Conservation (phyloP, 2,113 vertebrate species). For the Pseudorasbora parva region DNA sequence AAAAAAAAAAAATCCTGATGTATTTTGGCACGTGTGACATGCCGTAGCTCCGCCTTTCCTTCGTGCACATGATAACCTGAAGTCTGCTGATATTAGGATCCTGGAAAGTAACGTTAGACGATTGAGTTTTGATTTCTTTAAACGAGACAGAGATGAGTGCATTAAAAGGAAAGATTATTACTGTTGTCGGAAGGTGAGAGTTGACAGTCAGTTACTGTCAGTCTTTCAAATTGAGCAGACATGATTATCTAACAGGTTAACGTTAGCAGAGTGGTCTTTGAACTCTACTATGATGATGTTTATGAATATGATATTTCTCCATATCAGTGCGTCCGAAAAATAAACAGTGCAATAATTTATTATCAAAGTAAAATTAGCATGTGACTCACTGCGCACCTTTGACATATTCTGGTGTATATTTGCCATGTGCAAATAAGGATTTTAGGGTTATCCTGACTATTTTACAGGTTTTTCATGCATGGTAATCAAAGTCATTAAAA, state of each 20-base stretch:
- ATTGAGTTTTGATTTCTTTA: background rate
- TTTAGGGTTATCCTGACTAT: background rate
- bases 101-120: background rate
- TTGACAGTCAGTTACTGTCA: background rate
- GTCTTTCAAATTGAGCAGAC: background rate
- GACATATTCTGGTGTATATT: background rate
- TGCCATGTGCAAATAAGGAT: background rate
- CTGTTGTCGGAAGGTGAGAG: slow-evolving; percentile 77
- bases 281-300: background rate
- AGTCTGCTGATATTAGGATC: slow-evolving; percentile 48
- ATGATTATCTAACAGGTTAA: background rate
- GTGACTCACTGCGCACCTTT: background rate
- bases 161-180: slow-evolving; percentile 63
- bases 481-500: background rate
- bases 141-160: slow-evolving; percentile 53
- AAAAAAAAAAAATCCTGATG: background rate
- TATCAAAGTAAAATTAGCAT: background rate
- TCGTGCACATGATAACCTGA: slow-evolving; percentile 27
- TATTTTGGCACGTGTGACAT: slow-evolving; percentile 35
- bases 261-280: slow-evolving; percentile 16
- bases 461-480: background rate
- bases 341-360: background rate
- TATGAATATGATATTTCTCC: background rate
- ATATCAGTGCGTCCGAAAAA: background rate
- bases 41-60: slow-evolving; percentile 42